Conservation (phyloP, 2,888 invertebrate species). For the Hedychridium roseum region DNA sequence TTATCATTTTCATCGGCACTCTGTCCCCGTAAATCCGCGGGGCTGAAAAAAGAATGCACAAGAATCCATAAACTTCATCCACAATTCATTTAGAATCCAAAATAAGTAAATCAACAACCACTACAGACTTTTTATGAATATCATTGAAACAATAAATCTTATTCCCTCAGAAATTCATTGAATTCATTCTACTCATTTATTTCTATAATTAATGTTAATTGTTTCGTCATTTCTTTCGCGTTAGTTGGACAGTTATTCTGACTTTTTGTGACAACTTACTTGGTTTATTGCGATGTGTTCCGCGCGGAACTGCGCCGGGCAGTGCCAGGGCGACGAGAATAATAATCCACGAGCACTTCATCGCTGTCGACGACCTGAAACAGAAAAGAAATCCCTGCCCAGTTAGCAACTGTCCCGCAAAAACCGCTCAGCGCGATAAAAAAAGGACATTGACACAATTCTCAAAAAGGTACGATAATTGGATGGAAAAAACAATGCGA, state of each 20-base stretch:
- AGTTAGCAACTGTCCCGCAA: not conserved
- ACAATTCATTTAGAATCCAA: too few species aligned
- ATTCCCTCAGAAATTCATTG: not conserved
- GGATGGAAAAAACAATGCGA: not conserved
- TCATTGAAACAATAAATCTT: not conserved
- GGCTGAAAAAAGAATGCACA: constrained; percentile 61
- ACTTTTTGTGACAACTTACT: constrained; percentile 39
- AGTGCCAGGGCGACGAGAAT: constrained; percentile 45
- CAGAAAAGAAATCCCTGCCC: constrained; percentile 10
- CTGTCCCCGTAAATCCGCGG: constrained; percentile 69
- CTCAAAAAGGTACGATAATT: not conserved
- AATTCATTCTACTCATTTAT: not conserved
- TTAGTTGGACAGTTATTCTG: constrained; percentile 1
- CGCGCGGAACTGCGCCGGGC: constrained; percentile 50
- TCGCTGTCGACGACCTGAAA: constrained; percentile 38
- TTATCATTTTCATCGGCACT: constrained; percentile 68
- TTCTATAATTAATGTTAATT: not conserved
- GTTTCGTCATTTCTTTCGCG: not conserved
- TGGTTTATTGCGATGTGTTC: constrained; percentile 51
- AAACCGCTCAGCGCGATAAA: not conserved
- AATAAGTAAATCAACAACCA: not conserved
- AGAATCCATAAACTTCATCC: too few species aligned
- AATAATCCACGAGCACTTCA: constrained; percentile 52
- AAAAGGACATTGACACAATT: not conserved
- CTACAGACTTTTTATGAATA: not conserved